Conservation (phyloP, 2,113 vertebrate species). For the Lepidiolamprologus cunningtoni region DNA sequence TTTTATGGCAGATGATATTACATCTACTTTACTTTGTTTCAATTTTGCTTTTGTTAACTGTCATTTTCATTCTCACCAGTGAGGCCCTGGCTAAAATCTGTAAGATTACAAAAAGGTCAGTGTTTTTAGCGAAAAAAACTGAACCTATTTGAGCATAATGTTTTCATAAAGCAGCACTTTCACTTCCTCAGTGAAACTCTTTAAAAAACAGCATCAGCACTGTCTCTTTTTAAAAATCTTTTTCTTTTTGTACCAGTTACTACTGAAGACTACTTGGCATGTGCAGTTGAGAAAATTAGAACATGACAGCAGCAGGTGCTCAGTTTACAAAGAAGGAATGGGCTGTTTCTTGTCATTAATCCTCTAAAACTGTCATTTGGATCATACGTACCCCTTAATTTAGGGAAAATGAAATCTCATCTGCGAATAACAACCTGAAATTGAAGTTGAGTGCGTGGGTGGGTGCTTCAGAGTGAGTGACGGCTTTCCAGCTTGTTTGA, state of each 20-base stretch:
- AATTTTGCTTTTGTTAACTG: background rate
- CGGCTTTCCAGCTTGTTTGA: background rate
- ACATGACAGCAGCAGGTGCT: background rate
- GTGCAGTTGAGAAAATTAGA: background rate
- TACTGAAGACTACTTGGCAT: background rate
- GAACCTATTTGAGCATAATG: background rate
- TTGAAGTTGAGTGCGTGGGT: background rate
- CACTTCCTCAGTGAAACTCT: background rate
- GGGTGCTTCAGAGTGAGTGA: background rate
- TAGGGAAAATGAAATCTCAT: slow-evolving; percentile 11
- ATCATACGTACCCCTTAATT: background rate
- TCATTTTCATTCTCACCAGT: background rate
- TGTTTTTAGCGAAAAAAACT: background rate
- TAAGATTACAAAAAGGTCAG: background rate
- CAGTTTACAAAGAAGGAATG: background rate
- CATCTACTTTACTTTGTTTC: background rate
- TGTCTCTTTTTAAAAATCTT: background rate
- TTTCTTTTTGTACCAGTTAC: background rate
- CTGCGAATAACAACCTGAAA: background rate
- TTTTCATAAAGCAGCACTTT: background rate
- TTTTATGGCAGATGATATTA: background rate
- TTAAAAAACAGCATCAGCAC: background rate
- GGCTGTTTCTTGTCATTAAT: background rate
- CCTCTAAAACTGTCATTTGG: background rate
- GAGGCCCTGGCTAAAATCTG: background rate